Percentiles rank a stretch among this genome's conserved stretches.
Evolutionary conservation across 2,797 vertebrate genomes (phyloP).

Genomic region (Ambastaia sidthimunki): DNA sequence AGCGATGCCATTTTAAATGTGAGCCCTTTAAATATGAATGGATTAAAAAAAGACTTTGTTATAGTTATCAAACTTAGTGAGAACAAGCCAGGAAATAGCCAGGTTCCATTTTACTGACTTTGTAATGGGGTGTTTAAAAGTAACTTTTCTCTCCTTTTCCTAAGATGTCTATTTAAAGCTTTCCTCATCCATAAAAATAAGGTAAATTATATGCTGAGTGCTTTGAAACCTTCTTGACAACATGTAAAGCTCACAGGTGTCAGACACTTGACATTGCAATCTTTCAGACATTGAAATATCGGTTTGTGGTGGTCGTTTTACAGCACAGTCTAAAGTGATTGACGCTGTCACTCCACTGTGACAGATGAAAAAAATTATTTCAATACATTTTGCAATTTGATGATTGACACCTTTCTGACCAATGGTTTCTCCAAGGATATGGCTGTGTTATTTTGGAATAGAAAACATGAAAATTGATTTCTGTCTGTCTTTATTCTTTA

Average conservation of each 20-base stretch:
- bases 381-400: slow-evolving; percentile 39
- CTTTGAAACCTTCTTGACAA: slow-evolving; percentile 30
- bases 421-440: slow-evolving; percentile 36
- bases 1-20: too few species aligned
- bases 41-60: too few species aligned
- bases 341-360: slow-evolving; percentile 44
- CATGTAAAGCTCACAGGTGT: slow-evolving; percentile 23
- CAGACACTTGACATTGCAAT: slow-evolving; percentile 32
- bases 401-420: slow-evolving; percentile 55
- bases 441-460: slow-evolving; percentile 34
- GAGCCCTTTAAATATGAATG: too few species aligned
- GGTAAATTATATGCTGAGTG: slow-evolving; percentile 27
- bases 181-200: neutral
- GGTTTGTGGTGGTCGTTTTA: slow-evolving; percentile 26
- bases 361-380: slow-evolving; percentile 38
- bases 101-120: too few species aligned
- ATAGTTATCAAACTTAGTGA: too few species aligned
- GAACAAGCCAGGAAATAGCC: too few species aligned
- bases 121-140: neutral
- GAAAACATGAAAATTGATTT: slow-evolving; percentile 40
- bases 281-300: slow-evolving; percentile 13
- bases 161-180: slow-evolving; percentile 42
- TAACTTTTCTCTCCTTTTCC: slow-evolving; percentile 33
- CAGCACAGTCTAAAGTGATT: slow-evolving; percentile 41
- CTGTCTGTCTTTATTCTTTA: slow-evolving; percentile 41